phyloP scores from a whole-genome alignment of 2,888 invertebrate species.

The Calliopum simillimum region DNA sequence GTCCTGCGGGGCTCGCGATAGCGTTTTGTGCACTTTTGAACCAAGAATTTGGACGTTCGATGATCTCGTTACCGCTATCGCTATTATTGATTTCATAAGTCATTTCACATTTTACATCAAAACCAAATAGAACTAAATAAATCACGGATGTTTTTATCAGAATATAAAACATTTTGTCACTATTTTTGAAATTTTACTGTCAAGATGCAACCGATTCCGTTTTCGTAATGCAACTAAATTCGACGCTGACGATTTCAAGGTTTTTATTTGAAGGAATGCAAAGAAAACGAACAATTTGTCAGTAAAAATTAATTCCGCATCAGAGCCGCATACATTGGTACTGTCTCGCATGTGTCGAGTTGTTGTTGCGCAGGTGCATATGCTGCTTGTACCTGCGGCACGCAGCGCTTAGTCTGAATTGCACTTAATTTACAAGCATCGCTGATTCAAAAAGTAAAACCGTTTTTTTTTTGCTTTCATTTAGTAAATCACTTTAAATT shows the following conservation, averaged over 20 bases:
- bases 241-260: conserved; percentile 40
- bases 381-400: neutral
- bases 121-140: conserved; percentile 9
- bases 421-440: conserved; percentile 50
- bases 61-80: conserved; percentile 43
- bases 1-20: conserved; percentile 63
- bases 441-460: conserved; percentile 47
- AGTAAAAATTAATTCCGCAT: neutral
- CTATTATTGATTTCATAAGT: conserved; percentile 22
- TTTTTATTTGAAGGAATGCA: conserved; percentile 55
- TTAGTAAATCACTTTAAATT: neutral
- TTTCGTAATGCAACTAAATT: conserved; percentile 53
- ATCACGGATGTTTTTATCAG: neutral
- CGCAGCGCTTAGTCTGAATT: conserved; percentile 29
- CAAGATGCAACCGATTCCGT: conserved; percentile 34
- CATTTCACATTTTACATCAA: conserved; percentile 14
- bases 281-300: neutral
- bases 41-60: conserved; percentile 53
- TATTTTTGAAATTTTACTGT: conserved; percentile 14
- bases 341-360: neutral
- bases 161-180: conserved; percentile 33
- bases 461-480: neutral
- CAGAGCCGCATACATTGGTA: too few species aligned
- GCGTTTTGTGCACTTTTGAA: conserved; percentile 60
- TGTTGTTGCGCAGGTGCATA: conserved; percentile 3